Base-by-base conservation (phyloP, 2,797 vertebrate species). In the Euthynnus affinis region DNA sequence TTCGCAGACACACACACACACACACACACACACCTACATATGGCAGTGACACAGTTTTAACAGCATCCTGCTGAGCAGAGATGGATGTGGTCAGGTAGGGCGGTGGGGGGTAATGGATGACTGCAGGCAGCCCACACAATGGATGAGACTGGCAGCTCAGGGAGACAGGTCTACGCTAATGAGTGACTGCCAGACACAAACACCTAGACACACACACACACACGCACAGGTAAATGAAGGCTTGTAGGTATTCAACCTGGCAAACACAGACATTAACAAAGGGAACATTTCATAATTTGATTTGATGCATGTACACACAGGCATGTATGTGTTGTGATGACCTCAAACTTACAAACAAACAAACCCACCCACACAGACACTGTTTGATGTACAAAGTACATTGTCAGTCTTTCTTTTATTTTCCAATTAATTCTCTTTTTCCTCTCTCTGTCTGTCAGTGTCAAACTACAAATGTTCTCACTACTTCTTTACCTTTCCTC, bases 81-180 rank as follows among this genome's bases (percentile, higher is more conserved):
- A 93, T 89, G 87, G 89, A 94, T 93, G 91, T 86, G 67, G 66
- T 80, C 77, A 72, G 71, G 89, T 88, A 75, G 70, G 82, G 80
- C 56, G 82, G 73, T 76, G 59, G 49, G 77, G 83, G 74, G 37
- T 37, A 86, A 89, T 86, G 63, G 88, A 90, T 91, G 90, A 84
- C 87, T 91, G 78, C 84, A 85, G 88, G 86, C 89, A 82, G 80
- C 83, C 71, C 78, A 78, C 88, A 90, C 89, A 90, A 88, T 87
- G 72, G 86, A 92, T 94, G 90, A 89, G 82, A 87, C 72, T 58
- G 72, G 80, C 76, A 86, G 88, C 73, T 86, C 61, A 42, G 62
- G 60, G 60, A 89, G 91, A 92, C 87, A 80, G 74, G 72, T 85
- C 62, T 58, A 84, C 89, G 89, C 88, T 90, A 92, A 91, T 92